Conservation (phyloP, 2,888 invertebrate species). For the Pachliopta kotzebuea region DNA sequence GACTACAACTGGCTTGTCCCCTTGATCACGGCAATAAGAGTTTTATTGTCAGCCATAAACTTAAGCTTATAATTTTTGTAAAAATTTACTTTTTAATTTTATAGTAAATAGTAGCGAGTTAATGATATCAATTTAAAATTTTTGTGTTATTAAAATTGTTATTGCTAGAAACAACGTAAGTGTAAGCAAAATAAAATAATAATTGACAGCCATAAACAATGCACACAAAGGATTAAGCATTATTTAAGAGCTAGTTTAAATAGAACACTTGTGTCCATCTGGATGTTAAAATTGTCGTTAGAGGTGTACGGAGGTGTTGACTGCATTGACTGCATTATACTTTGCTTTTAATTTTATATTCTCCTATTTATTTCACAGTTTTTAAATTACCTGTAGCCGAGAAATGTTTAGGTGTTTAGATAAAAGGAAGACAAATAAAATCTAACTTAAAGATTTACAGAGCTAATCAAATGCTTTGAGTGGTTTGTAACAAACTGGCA, state of each 20-base stretch:
- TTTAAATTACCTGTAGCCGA: background rate
- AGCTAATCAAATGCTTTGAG: constrained; percentile 52
- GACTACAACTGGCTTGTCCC: constrained; percentile 53
- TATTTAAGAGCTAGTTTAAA: constrained; percentile 1
- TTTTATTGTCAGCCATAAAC: constrained; percentile 50
- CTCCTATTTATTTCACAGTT: background rate
- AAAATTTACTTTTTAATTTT: background rate
- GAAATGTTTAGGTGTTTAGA: background rate
- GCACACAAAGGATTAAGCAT: constrained; percentile 7
- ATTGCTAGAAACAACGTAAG: background rate
- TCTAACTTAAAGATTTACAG: constrained; percentile 50
- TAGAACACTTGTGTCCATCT: constrained; percentile 13
- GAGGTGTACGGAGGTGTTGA: background rate
- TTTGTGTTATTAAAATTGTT: background rate
- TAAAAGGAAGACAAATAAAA: constrained; percentile 16
- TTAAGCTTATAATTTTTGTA: background rate
- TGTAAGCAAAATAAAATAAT: constrained; percentile 8
- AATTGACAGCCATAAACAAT: constrained; percentile 3
- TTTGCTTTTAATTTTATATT: background rate
- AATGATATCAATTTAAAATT: background rate
- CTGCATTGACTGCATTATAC: constrained; percentile 6
- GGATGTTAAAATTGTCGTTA: constrained; percentile 4
- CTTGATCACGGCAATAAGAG: constrained; percentile 56
- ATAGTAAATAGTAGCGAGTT: background rate
- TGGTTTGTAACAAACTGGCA: constrained; percentile 66